These are phyloP conservation scores for Diaprepes abbreviatus DNA, from an alignment of 2,888 invertebrate species.

Conservation along the genomic window DNA sequence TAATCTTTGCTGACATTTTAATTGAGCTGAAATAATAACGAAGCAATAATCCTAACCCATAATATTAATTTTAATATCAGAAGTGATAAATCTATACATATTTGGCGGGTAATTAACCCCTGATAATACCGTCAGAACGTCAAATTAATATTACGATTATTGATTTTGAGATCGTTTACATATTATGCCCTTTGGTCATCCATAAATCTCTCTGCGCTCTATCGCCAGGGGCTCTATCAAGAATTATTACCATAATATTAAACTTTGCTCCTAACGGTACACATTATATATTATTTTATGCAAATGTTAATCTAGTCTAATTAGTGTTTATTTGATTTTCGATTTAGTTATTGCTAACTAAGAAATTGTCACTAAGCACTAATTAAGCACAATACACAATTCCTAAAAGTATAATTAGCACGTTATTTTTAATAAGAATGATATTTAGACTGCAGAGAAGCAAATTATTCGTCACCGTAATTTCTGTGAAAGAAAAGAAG, in stretches of 20 bases:
- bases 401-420: too few species aligned
- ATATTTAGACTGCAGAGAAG: too few species aligned
- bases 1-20: not conserved
- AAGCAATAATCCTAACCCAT: not conserved
- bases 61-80: slow-evolving; percentile 15
- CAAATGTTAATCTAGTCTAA: not conserved
- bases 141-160: slow-evolving; percentile 35
- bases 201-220: slow-evolving; percentile 33
- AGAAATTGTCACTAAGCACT: not conserved
- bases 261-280: slow-evolving; percentile 7
- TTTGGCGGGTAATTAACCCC: slow-evolving; percentile 27
- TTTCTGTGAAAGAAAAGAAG: too few species aligned
- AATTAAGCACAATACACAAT: not conserved
- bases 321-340: not conserved
- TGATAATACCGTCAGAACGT: slow-evolving; percentile 13
- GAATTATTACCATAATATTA: slow-evolving; percentile 34
- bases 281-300: slow-evolving; percentile 5
- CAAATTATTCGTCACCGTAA: too few species aligned
- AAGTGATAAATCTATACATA: slow-evolving; percentile 28
- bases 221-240: slow-evolving; percentile 21
- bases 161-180: slow-evolving; percentile 42
- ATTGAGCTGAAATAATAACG: not conserved
- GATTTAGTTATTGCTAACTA: not conserved
- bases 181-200: slow-evolving; percentile 34
- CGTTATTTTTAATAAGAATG: too few species aligned